Conservation (phyloP, 2,113 vertebrate genomes). For the Rafetus swinhoei region DNA sequence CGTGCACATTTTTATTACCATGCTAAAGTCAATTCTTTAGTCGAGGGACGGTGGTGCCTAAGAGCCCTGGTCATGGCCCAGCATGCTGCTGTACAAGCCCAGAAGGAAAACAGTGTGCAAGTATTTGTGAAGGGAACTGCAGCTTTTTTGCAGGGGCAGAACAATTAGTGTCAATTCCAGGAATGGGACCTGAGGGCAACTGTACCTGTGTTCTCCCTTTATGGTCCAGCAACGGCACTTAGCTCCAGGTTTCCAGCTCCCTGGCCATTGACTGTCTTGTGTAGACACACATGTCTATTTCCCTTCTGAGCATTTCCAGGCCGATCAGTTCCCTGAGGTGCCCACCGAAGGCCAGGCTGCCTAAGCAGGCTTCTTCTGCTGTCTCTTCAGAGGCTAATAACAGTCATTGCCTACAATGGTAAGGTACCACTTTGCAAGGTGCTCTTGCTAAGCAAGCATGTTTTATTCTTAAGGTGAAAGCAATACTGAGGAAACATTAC, state of each 20-base stretch:
- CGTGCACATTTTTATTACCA: not conserved
- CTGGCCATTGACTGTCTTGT: not conserved
- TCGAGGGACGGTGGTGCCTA: not conserved
- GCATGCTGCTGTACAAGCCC: not conserved
- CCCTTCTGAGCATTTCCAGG: not conserved
- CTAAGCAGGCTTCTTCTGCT: not conserved
- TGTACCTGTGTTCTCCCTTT: not conserved
- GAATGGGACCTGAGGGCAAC: not conserved
- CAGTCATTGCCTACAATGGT: not conserved
- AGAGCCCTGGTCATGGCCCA: not conserved
- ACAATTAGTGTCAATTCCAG: not conserved
- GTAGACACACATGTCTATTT: not conserved
- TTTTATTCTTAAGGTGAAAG: not conserved
- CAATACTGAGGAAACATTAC: not conserved
- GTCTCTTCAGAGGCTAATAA: not conserved
- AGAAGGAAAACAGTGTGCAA: not conserved
- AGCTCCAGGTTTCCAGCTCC: not conserved
- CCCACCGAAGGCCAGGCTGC: not conserved
- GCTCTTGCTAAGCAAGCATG: not conserved
- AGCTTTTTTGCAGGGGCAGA: not conserved
- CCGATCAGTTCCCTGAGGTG: not conserved
- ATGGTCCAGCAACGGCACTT: not conserved
- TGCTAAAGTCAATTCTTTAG: not conserved
- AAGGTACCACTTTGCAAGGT: not conserved
- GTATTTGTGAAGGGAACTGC: not conserved